phyloP scores from a whole-genome alignment of 2,888 invertebrate genomes.

The Ennomos fuscantarius region DNA sequence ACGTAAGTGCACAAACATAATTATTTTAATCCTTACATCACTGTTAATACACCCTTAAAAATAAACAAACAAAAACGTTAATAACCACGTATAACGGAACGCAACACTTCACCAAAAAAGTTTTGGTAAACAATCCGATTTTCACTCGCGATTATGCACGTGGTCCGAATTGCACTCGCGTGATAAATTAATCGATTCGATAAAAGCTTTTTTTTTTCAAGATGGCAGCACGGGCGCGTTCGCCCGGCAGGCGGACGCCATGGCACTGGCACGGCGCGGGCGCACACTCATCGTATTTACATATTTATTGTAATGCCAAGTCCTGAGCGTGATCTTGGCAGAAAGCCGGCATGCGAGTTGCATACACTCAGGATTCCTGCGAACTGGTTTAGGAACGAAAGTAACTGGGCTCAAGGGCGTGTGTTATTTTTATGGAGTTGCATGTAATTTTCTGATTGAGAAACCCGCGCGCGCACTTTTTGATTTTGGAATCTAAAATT shows the following conservation, averaged over 20 bases:
- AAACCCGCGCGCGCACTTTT: neutral
- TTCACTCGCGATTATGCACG: constrained; percentile 8
- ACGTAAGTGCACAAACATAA: constrained; percentile 38
- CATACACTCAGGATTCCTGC: constrained; percentile 38
- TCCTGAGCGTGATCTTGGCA: constrained; percentile 52
- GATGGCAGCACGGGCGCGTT: constrained; percentile 64
- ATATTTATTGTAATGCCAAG: constrained; percentile 73
- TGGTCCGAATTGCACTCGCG: constrained; percentile 26
- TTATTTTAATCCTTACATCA: constrained; percentile 25
- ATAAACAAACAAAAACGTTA: constrained; percentile 15
- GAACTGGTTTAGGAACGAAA: constrained; percentile 43
- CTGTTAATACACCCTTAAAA: constrained; percentile 29
- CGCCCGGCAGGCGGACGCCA: constrained; percentile 70
- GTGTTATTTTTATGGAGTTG: constrained; percentile 20
- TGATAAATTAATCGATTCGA: constrained; percentile 11
- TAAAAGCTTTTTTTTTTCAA: constrained; percentile 36
- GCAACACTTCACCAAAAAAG: neutral
- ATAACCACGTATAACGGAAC: constrained; percentile 18
- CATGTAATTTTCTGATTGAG: neutral
- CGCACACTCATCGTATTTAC: constrained; percentile 61
- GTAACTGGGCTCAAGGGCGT: constrained; percentile 42
- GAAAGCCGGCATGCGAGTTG: constrained; percentile 32
- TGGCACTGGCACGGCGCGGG: constrained; percentile 72
- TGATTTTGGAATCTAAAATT: neutral
- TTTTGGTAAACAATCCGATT: constrained; percentile 4